phyloP scores from a whole-genome alignment of 1,140 invertebrate genomes.

The Drosophila subobscura region DNA sequence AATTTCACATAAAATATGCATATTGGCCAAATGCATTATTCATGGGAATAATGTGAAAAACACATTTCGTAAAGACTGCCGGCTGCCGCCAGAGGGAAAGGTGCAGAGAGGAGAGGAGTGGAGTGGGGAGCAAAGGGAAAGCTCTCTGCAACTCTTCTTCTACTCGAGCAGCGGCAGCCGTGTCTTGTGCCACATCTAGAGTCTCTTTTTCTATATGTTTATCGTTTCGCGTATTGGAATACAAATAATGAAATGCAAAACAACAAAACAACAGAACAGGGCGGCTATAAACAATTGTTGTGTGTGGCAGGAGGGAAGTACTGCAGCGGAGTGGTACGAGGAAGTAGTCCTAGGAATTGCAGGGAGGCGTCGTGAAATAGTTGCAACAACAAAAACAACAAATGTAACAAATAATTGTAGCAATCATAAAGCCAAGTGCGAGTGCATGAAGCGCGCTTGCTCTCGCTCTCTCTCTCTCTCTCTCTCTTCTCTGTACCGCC shows the following conservation, averaged over 20 bases:
- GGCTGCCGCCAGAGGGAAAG: not conserved
- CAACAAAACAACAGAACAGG: slow-evolving; percentile 25
- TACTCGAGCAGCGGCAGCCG: slow-evolving; percentile 6
- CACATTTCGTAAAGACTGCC: slow-evolving; percentile 57
- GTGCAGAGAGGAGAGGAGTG: not conserved
- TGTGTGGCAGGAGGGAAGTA: slow-evolving; percentile 19
- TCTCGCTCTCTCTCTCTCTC: slow-evolving; percentile 19
- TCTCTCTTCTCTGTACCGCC: slow-evolving; percentile 8
- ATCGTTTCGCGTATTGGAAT: slow-evolving; percentile 33
- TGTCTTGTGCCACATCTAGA: slow-evolving; percentile 24
- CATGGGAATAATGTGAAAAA: slow-evolving; percentile 82
- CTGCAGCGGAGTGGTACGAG: not conserved
- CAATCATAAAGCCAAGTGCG: slow-evolving; percentile 82
- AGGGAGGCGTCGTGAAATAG: slow-evolving; percentile 4
- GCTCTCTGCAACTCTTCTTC: slow-evolving; percentile 18
- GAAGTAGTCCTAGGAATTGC: slow-evolving; percentile 56
- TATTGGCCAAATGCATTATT: slow-evolving; percentile 81
- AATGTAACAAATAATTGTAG: slow-evolving; percentile 65
- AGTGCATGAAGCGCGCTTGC: slow-evolving; percentile 66
- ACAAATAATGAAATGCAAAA: slow-evolving; percentile 63
- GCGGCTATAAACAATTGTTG: slow-evolving; percentile 61
- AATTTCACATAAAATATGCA: slow-evolving; percentile 83
- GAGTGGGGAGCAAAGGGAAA: slow-evolving; percentile 1
- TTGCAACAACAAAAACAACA: slow-evolving; percentile 22
- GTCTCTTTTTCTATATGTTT: slow-evolving; percentile 43